These are phyloP conservation scores for Aselliscus stoliczkanus DNA, from an alignment of 2,797 vertebrate species.

Conservation along the genomic window DNA sequence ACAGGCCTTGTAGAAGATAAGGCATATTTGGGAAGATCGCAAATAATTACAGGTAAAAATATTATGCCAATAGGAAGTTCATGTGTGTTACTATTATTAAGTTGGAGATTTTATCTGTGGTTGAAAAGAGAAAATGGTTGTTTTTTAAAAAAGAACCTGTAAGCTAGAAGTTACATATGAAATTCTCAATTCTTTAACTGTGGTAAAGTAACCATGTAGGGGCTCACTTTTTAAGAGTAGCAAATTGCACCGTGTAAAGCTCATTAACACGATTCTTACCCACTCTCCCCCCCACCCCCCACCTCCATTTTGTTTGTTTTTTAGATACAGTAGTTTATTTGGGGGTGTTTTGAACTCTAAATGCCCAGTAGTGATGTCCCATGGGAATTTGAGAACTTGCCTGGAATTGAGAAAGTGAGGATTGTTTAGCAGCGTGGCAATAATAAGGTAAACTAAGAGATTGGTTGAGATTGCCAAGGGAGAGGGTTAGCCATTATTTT, in stretches of 20 bases:
- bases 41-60: constrained; percentile 1
- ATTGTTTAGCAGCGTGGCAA: not conserved
- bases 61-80: not conserved
- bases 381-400: not conserved
- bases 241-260: not conserved
- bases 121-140: not conserved
- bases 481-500: not conserved
- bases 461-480: not conserved
- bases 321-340: not conserved
- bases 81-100: not conserved
- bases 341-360: not conserved
- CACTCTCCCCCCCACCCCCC: no score
- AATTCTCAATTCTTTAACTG: not conserved
- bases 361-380: not conserved
- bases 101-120: not conserved
- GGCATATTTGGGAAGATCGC: not conserved
- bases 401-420: not conserved
- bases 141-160: not conserved
- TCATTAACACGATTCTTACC: not conserved
- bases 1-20: not conserved
- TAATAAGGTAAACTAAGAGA: not conserved
- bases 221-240: not conserved
- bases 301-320: not conserved
- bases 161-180: not conserved
- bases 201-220: not conserved